These are phyloP conservation scores for Scaptomyza tumidula DNA, from an alignment of 2,888 invertebrate species.

Conservation along the genomic window DNA sequence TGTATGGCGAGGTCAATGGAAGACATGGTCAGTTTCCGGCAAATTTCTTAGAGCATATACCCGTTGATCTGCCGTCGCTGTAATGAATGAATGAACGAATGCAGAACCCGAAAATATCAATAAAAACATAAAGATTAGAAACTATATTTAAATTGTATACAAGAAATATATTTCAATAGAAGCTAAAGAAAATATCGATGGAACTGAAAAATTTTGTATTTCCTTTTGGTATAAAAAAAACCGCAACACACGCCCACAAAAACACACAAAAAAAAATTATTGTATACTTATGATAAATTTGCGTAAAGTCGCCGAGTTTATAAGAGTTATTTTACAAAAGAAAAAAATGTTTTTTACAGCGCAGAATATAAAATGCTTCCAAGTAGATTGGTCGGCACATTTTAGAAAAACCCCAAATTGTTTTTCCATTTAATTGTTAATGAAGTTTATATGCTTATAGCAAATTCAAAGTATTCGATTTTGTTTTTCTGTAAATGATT, in stretches of 20 bases:
- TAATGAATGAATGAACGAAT: conserved; percentile 19
- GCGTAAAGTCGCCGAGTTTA: conserved; percentile 18
- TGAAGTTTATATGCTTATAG: conserved; percentile 30
- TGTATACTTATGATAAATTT: conserved; percentile 5
- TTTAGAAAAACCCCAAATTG: neutral
- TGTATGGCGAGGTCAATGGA: conserved; percentile 89
- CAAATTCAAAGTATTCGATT: conserved; percentile 31
- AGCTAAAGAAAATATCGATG: conserved; percentile 40
- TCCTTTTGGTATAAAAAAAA: conserved; percentile 23
- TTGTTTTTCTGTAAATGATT: conserved; percentile 30
- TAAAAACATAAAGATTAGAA: conserved; percentile 27
- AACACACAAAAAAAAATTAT: conserved; percentile 5
- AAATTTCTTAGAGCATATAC: conserved; percentile 89
- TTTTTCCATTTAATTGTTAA: conserved; percentile 32
- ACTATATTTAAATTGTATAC: conserved; percentile 32
- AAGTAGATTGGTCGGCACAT: neutral
- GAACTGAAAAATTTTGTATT: conserved; percentile 69
- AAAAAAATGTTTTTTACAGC: conserved; percentile 15
- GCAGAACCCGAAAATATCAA: conserved; percentile 11
- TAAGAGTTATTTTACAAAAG: conserved; percentile 45
- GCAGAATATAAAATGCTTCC: conserved; percentile 22
- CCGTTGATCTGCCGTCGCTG: conserved; percentile 84
- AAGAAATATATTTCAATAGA: conserved; percentile 41
- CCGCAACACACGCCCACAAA: conserved; percentile 10
- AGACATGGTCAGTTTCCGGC: conserved; percentile 91